Evolutionary conservation across 2,113 vertebrate genomes (phyloP).

Genomic region (Tetraodon nigroviridis): DNA sequence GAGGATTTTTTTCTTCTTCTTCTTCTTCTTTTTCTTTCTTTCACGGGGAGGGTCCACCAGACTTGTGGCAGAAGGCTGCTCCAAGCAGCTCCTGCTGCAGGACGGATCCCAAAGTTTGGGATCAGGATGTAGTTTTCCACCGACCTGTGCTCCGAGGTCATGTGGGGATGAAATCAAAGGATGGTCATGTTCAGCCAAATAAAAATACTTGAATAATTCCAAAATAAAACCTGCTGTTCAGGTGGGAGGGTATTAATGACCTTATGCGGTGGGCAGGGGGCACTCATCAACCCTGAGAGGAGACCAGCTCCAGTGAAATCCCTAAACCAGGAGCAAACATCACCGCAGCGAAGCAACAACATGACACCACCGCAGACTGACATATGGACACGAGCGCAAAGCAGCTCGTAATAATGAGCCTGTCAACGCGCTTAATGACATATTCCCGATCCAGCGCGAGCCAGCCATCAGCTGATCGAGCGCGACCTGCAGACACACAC

Average conservation of each 20-base stretch:
- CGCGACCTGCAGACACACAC: constrained; percentile 18
- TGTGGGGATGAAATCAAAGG: neutral
- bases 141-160: constrained; percentile 7
- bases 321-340: constrained; percentile 22
- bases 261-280: constrained; percentile 12
- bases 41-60: constrained; percentile 70
- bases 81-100: constrained; percentile 39
- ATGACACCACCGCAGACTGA: constrained; percentile 5
- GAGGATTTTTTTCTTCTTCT: constrained; percentile 69
- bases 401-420: constrained; percentile 35
- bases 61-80: constrained; percentile 46
- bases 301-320: constrained; percentile 36
- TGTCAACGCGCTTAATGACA: constrained; percentile 52
- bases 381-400: constrained; percentile 43
- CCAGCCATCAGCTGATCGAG: constrained; percentile 52
- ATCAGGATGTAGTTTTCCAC: neutral
- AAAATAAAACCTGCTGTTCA: no score
- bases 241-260: constrained; percentile 6
- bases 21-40: constrained; percentile 13
- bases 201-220: constrained; percentile 3
- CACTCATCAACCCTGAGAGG: constrained; percentile 25
- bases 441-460: constrained; percentile 57
- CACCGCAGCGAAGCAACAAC: constrained; percentile 16
- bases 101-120: constrained; percentile 11
- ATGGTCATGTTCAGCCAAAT: neutral